Base-by-base conservation (phyloP, 2,888 invertebrate genomes). In the Pseudolycoriella hygida region DNA sequence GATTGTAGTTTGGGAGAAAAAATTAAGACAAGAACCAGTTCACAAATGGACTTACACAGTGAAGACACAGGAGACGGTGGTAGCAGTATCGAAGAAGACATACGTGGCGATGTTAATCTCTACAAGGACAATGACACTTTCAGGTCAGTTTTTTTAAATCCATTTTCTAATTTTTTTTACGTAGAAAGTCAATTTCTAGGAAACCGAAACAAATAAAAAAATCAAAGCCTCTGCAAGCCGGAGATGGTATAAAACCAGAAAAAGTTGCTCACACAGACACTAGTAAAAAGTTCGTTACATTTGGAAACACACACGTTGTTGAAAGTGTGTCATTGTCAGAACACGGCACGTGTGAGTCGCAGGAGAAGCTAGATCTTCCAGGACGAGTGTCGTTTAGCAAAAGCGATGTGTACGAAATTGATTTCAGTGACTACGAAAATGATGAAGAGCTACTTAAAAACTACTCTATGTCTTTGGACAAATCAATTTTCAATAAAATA, bases 351-450 rank as follows among this genome's bases (percentile, higher is more conserved):
- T 6, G 25, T 25, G 25, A 25, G 5, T 6, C 4, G 5, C 25
- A 25, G 25, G 25, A 25, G 25, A 52, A 55, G 54, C 55, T 60
- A 2, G 66, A 66, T 57, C 55, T 66, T 30, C 66, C 66, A 1
- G 66, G 66, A 3, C 54, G 65, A 14, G 66, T 66, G 1, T 66
- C 66, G 4, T 66, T 66, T 48, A 57, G 59, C 31, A 63, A 61
- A 47, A 53, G 51, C 12, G 52, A 52, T 17, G 49, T 54, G 3
- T 53, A 53, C 40, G 59, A 62, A 40, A 48, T 56, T 8, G 57
- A 59, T 48, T 56, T 57, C 10, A 61, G 64, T 46, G 63, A 64
- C 46, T 58, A 58, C 47, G 62, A 64, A 20, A 60, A 61, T 47
- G 62, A 60, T 25, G 58, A 57, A 38, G 58, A 25, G 8, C 8